Base-by-base conservation (phyloP, 2,888 invertebrate genomes). In the Marasmarcha lunaedactyla region DNA sequence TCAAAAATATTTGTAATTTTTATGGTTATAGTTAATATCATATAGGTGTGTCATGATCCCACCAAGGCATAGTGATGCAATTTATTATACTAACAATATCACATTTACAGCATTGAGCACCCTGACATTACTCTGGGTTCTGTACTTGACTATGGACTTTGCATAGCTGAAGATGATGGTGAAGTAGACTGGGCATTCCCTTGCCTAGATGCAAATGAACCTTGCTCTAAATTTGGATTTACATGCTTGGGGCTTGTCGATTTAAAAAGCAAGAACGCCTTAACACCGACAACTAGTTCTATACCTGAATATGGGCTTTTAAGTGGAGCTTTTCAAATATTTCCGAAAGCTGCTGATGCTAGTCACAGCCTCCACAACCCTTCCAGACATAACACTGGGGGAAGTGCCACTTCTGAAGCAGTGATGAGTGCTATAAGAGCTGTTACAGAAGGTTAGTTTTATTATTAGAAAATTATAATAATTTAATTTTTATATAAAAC, bases 151-250 rank as follows among this genome's bases (percentile, higher is more conserved):
- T 97, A 95, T 66, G 94, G 94, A 34, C 86, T 98, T 40, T 95
- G 93, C 63, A 95, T 98, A 67, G 96, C 95, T 15, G 98, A 98
- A 74, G 97, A 98, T 59, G 96, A 97, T 63, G 98, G 97, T 1
- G 97, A 97, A 76, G 92, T 95, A 1, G 96, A 96, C 70, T 88
- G 88, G 73, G 97, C 96, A 54, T 97, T 98, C 64, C 97, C 97
- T 0, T 92, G 93, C 51, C 83, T 98, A 9, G 96, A 97, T 63
- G 87, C 91, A 10, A 88, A 89, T 44, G 97, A 98, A 71, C 90
- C 91, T 1, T 93, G 97, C 50, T 91, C 93, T 1, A 97, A 97
- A 71, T 98, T 97, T 71, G 95, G 95, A 15, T 97, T 98, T 66
- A 89, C 89, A 9, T 92, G 92, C 53, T 85, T 98, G 10, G 97